Evolutionary conservation across 2,888 invertebrate genomes (phyloP).

Genomic region (Micoletzkya japonica): DNA sequence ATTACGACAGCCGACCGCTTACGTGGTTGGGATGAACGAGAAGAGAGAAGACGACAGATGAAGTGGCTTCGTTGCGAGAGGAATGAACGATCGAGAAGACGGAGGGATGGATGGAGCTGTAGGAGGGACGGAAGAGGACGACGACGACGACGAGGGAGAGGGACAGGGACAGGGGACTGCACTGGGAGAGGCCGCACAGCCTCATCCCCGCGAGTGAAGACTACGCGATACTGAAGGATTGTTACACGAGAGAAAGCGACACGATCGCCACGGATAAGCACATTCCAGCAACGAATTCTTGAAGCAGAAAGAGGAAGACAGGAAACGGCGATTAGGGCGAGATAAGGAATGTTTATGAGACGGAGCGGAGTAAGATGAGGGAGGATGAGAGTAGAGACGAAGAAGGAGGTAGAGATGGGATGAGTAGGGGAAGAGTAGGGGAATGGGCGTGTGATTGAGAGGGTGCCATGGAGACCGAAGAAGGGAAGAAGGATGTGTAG

Average conservation of each 20-base stretch:
- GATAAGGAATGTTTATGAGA: neutral
- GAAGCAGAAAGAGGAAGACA: neutral
- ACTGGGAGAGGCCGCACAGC: neutral
- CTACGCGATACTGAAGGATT: no score
- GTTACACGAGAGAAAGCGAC: no score
- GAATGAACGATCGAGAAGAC: neutral
- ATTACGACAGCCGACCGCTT: neutral
- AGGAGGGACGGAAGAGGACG: neutral
- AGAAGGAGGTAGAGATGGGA: neutral
- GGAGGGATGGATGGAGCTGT: neutral
- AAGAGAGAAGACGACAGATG: neutral
- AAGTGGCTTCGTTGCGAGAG: neutral
- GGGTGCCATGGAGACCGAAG: neutral
- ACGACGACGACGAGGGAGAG: neutral
- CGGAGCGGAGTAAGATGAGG: neutral
- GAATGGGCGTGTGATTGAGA: neutral
- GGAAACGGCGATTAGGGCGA: neutral
- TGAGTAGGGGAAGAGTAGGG: slow-evolving; percentile 1
- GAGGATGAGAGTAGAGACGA: slow-evolving; percentile 1
- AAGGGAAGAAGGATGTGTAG: neutral
- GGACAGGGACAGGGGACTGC: neutral
- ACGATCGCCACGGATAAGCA: no score
- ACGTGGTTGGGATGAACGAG: neutral
- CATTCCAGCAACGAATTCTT: no score
- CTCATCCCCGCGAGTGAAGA: no score